Evolutionary conservation across 2,113 vertebrate species (phyloP).

Genomic region (Malaclemys terrapin): DNA sequence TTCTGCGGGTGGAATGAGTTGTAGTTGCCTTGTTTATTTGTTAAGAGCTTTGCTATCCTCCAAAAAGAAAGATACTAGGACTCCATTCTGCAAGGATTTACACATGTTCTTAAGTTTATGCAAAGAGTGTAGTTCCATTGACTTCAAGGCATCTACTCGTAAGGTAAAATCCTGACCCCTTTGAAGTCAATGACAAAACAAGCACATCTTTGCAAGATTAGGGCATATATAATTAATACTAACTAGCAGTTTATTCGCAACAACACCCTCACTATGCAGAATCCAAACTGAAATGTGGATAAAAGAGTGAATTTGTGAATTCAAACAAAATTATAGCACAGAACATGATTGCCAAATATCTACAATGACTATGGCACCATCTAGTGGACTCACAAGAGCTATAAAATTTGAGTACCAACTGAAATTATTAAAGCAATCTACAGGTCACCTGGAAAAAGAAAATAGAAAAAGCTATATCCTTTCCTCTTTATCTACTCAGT

Average conservation of each 20-base stretch:
- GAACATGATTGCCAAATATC: not conserved
- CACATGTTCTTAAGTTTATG: not conserved
- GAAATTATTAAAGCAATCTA: fast-evolving
- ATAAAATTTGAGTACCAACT: not conserved
- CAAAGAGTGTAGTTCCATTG: not conserved
- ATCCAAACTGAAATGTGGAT: not conserved
- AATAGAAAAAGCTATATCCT: fast-evolving
- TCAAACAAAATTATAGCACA: not conserved
- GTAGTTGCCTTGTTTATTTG: not conserved
- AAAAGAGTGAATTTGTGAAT: fast-evolving
- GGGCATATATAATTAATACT: not conserved
- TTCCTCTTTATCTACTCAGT: not conserved
- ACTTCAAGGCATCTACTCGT: not conserved
- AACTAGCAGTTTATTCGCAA: not conserved
- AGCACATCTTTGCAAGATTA: not conserved
- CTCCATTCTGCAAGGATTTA: not conserved
- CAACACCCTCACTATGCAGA: not conserved
- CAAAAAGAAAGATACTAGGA: not conserved
- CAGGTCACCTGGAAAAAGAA: not conserved
- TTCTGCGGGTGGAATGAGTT: not conserved
- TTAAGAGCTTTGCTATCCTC: not conserved
- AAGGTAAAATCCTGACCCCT: not conserved
- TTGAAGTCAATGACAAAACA: not conserved
- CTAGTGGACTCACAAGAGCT: conserved; percentile 58
- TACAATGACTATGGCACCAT: conserved; percentile 61